Percentiles rank a stretch among this genome's conserved stretches.
Evolutionary conservation across 2,888 invertebrate species (phyloP).

Genomic region (Dynastes maya): DNA sequence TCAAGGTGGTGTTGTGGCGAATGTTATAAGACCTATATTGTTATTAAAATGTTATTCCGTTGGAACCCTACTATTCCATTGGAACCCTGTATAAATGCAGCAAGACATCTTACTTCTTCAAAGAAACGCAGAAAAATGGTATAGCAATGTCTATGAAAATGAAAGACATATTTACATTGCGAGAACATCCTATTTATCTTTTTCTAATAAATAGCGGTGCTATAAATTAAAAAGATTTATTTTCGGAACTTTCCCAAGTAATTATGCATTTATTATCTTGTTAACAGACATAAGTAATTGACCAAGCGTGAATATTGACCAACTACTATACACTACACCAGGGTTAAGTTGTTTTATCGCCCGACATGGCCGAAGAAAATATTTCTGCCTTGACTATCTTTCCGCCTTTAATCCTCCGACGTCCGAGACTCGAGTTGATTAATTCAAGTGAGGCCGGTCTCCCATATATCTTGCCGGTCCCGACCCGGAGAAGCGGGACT

Average conservation of each 20-base stretch:
- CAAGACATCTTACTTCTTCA: no score
- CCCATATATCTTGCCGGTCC: conserved; percentile 38
- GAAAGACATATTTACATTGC: no score
- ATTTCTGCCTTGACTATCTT: conserved; percentile 32
- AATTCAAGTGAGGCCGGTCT: conserved; percentile 44
- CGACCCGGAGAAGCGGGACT: conserved; percentile 31
- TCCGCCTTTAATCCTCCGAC: conserved; percentile 39
- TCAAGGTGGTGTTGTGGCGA: no score
- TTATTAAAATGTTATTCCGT: no score
- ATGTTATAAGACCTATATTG: no score
- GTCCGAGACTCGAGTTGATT: conserved; percentile 34
- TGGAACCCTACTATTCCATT: no score
- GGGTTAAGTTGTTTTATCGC: conserved; percentile 28
- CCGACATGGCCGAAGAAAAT: conserved; percentile 37
- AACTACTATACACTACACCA: neutral
- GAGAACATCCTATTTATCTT: conserved; percentile 50
- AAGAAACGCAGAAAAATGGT: no score
- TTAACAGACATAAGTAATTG: conserved; percentile 27
- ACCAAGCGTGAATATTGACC: conserved; percentile 29
- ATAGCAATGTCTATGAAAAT: no score
- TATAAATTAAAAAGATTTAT: no score
- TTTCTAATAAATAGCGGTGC: conserved; percentile 68
- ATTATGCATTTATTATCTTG: conserved; percentile 22
- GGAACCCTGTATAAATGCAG: no score
- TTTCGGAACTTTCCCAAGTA: no score